phyloP scores from a whole-genome alignment of 2,888 invertebrate species.

The Empis stercorea region DNA sequence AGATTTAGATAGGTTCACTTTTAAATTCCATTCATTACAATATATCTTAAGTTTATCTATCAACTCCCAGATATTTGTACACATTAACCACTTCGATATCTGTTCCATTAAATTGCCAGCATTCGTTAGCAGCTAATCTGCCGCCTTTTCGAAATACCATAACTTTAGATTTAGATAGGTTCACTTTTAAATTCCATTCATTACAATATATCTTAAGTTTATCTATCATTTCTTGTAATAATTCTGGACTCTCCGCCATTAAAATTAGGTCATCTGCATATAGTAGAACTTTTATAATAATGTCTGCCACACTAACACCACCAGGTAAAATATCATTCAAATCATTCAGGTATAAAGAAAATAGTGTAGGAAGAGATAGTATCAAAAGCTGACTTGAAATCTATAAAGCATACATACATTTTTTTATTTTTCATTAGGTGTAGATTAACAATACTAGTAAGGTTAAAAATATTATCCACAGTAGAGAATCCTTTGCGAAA shows the following conservation, averaged over 20 bases:
- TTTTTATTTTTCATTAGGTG: too few species aligned
- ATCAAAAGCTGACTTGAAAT: too few species aligned
- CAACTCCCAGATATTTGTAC: too few species aligned
- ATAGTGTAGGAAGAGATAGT: not conserved
- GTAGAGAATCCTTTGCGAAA: too few species aligned
- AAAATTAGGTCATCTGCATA: slow-evolving; percentile 2
- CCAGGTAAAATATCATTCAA: not conserved
- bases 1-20: slow-evolving; percentile 4
- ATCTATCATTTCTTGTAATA: not conserved
- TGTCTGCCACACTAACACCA: not conserved
- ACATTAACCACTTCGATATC: not conserved
- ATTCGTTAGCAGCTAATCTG: not conserved
- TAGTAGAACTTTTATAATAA: not conserved
- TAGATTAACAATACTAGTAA: too few species aligned
- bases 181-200: slow-evolving; percentile 4
- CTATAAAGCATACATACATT: too few species aligned
- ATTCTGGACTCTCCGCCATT: not conserved
- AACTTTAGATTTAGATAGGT: slow-evolving; percentile 2
- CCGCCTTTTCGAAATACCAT: slow-evolving; percentile 5
- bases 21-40: slow-evolving; percentile 4
- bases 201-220: slow-evolving; percentile 2
- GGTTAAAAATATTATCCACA: too few species aligned
- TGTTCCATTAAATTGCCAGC: not conserved
- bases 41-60: not conserved
- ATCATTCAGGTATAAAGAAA: not conserved